phyloP scores from a whole-genome alignment of 2,797 vertebrate genomes.

The Sebastes wilsoni region DNA sequence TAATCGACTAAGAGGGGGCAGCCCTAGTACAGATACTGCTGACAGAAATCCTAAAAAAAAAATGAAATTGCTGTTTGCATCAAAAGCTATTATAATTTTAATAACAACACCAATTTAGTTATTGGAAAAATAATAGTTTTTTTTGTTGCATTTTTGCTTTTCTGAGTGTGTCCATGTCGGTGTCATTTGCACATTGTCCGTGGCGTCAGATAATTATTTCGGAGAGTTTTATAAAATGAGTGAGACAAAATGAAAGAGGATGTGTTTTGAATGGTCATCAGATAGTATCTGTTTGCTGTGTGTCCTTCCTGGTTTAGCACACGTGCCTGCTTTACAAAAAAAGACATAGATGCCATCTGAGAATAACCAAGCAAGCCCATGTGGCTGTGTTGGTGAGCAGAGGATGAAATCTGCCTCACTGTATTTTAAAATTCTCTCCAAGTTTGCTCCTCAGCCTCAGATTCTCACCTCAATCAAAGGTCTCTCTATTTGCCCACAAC shows the following conservation, averaged over 20 bases:
- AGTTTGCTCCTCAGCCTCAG: background rate
- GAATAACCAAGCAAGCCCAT: background rate
- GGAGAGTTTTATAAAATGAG: background rate
- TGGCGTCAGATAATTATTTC: background rate
- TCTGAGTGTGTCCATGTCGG: background rate
- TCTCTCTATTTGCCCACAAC: slow-evolving; percentile 17
- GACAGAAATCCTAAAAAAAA: background rate
- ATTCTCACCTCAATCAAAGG: slow-evolving; percentile 28
- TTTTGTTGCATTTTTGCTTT: background rate
- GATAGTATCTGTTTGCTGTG: background rate
- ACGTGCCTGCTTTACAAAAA: background rate
- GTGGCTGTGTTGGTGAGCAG: background rate
- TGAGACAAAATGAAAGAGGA: background rate
- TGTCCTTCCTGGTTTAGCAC: background rate
- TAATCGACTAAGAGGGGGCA: no score
- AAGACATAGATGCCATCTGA: background rate
- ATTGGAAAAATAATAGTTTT: background rate
- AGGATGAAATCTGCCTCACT: background rate
- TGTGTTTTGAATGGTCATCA: background rate
- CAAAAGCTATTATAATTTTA: background rate
- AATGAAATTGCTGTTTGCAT: background rate
- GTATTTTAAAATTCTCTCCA: slow-evolving; percentile 4
- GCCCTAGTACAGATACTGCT: background rate
- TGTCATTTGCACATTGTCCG: background rate
- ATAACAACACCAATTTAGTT: background rate